Percentiles rank a stretch among this genome's conserved stretches.
These are phyloP conservation scores for Typhlichthys subterraneus DNA, from an alignment of 2,797 vertebrate genomes.

Conservation along the genomic window DNA sequence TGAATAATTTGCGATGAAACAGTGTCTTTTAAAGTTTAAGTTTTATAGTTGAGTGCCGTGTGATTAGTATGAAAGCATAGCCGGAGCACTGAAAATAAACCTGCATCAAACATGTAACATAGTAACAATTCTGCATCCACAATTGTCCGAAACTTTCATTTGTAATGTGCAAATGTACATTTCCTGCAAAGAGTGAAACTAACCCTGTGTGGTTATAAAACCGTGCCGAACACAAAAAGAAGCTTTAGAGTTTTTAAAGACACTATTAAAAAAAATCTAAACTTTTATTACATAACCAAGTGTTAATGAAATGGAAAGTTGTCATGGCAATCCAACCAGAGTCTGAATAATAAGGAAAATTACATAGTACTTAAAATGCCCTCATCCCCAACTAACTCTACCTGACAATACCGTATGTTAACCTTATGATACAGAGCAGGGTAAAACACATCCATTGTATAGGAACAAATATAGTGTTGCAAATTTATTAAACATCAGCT, in stretches of 20 bases:
- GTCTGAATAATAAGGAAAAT: no score
- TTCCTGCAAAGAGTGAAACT: background rate
- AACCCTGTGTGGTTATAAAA: background rate
- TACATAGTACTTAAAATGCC: background rate
- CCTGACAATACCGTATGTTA: constrained; percentile 1
- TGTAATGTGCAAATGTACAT: constrained; percentile 41
- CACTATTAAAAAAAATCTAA: no score
- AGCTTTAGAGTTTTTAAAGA: background rate
- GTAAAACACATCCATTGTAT: constrained; percentile 5
- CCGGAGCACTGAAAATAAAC: background rate
- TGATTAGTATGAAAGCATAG: constrained; percentile 9
- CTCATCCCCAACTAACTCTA: background rate
- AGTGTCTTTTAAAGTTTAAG: constrained; percentile 7
- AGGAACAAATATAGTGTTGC: constrained; percentile 3
- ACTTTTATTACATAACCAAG: no score
- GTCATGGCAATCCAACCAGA: no score
- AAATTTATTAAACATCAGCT: constrained; percentile 14
- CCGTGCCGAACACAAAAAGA: background rate
- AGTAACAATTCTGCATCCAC: background rate
- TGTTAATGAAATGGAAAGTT: no score
- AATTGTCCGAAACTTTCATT: constrained; percentile 16
- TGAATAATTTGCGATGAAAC: constrained; percentile 11
- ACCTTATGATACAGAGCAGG: background rate
- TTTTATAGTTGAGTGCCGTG: background rate
- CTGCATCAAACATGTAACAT: background rate